Base-by-base conservation (phyloP, 92 coral and sea anemone species). In the Epizoanthus stellaris region DNA sequence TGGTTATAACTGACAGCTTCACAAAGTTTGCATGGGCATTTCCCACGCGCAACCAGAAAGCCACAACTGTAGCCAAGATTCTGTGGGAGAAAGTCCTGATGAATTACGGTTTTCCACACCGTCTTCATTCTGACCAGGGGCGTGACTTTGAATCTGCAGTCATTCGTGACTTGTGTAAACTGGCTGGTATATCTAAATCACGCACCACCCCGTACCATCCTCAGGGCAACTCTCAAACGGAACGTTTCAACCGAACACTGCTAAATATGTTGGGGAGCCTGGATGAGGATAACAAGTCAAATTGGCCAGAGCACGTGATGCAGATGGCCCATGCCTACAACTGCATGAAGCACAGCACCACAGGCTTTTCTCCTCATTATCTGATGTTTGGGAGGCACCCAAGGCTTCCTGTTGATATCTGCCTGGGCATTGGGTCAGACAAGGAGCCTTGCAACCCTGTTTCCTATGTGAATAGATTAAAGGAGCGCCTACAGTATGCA, bases 1-100 rank as follows among this genome's bases (percentile, higher is more conserved):
- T 89, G 17, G 92, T 86, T 45, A 85, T 89, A 19, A 80, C 70
- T 42, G 88, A 85, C 58, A 70, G 72, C 47, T 89, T 88, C 68
- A 88, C 91, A 21, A 88, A 88, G 73, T 84, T 64, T 56, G 65
- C 91, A 42, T 84, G 85, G 87, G 87, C 89, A 11, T 70, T 85
- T 43, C 89, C 91, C 15, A 88, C 88, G 34, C 68, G 89, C 12
- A 79, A 89, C 76, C 89, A 89, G 59, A 80, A 80, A 73, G 89
- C 92, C 40, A 30, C 66, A 10, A 84, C 92, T 3, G 86, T 89
- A 39, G 89, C 92, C 16, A 84, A 73, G 53, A 67, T 89, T 45
- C 82, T 89, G 42, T 89, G 89, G 90, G 90, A 89, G 79, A 89
- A 89, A 52, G 68, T 89, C 16, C 34, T 89, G 34, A 64, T 83